phyloP scores from a whole-genome alignment of 2,888 invertebrate species.

The Limnephilus auricula region DNA sequence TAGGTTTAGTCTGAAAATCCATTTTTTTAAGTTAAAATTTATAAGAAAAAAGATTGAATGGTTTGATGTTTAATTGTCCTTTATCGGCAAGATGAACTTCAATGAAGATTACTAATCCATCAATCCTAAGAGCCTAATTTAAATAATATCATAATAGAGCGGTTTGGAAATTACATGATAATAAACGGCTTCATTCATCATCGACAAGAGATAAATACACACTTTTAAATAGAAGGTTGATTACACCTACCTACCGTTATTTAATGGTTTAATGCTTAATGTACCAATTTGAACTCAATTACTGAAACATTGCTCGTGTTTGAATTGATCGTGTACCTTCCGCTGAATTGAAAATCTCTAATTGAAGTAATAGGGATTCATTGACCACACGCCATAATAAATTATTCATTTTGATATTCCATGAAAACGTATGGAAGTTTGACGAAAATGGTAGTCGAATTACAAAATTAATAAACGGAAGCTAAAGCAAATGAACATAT shows the following conservation, averaged over 20 bases:
- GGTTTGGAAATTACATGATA: neutral
- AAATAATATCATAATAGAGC: neutral
- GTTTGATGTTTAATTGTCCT: neutral
- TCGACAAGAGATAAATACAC: neutral
- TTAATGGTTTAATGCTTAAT: neutral
- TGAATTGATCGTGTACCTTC: slow-evolving; percentile 18
- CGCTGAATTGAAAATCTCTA: neutral
- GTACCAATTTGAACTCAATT: slow-evolving; percentile 19
- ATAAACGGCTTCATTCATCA: neutral
- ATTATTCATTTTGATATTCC: neutral
- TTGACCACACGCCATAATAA: neutral
- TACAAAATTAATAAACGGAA: neutral
- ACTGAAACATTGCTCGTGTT: neutral
- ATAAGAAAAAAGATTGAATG: neutral
- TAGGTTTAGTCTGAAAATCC: neutral
- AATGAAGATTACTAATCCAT: neutral
- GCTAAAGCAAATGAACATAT: neutral
- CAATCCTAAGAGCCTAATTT: neutral
- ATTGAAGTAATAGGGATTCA: neutral
- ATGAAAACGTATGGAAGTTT: neutral
- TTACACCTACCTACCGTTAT: neutral
- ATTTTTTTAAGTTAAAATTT: neutral
- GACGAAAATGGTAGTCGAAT: neutral
- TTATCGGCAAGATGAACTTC: neutral
- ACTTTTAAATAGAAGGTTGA: neutral